These are phyloP conservation scores for Hirundo rustica DNA, from an alignment of 2,797 vertebrate species.

Conservation along the genomic window DNA sequence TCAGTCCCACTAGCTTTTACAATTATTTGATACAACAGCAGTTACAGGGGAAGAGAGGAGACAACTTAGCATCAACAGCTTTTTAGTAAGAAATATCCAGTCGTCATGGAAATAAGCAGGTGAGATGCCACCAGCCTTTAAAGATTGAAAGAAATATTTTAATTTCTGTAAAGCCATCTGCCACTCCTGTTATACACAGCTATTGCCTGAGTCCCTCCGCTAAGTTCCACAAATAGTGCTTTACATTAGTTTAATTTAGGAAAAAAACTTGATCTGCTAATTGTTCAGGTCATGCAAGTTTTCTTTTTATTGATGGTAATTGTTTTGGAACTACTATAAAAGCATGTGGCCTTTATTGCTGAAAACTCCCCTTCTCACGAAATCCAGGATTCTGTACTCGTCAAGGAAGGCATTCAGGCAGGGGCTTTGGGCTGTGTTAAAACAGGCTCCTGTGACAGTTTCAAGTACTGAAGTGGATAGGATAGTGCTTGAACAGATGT, in stretches of 20 bases:
- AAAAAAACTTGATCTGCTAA: neutral
- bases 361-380: neutral
- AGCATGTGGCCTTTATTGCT: neutral
- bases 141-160: neutral
- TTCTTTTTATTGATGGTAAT: neutral
- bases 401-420: neutral
- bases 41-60: neutral
- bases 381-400: neutral
- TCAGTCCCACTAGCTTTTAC: fast-evolving
- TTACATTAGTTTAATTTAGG: neutral
- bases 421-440: neutral
- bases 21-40: neutral
- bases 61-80: neutral
- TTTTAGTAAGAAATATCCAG: neutral
- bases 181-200: neutral
- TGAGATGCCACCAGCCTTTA: neutral
- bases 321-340: neutral
- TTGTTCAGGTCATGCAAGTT: neutral
- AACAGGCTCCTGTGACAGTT: neutral
- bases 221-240: neutral
- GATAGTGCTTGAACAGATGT: neutral
- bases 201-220: neutral
- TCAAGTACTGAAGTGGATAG: neutral
- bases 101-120: neutral
- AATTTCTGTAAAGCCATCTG: neutral